These are phyloP conservation scores for Python bivittatus DNA, from an alignment of 2,113 vertebrate species.

Conservation along the genomic window DNA sequence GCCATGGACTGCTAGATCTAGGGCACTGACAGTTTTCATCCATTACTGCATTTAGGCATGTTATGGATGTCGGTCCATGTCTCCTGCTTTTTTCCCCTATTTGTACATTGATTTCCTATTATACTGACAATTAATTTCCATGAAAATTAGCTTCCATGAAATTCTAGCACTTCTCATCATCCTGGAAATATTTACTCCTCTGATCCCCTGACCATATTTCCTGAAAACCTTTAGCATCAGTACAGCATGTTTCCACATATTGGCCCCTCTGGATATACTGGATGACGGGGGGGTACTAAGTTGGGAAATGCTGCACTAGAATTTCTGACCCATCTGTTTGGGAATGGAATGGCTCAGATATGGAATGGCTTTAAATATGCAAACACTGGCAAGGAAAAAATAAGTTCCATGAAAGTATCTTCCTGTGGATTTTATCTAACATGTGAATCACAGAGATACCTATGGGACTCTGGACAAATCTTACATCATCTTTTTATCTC, in stretches of 20 bases:
- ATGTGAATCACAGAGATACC: background rate
- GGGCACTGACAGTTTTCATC: background rate
- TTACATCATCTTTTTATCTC: constrained; percentile 3
- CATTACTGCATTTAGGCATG: background rate
- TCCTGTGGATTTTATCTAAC: background rate
- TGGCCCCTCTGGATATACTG: background rate
- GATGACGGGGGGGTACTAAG: background rate
- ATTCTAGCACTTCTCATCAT: background rate
- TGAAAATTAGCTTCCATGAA: background rate
- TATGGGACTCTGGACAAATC: background rate
- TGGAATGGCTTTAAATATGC: background rate
- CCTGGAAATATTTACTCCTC: background rate
- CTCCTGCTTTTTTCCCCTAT: background rate
- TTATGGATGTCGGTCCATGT: background rate
- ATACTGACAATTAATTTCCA: background rate
- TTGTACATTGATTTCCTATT: background rate
- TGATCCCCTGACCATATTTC: background rate
- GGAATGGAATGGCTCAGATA: background rate
- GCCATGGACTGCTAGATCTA: background rate
- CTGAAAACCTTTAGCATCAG: background rate
- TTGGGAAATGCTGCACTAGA: background rate
- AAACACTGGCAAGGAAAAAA: background rate
- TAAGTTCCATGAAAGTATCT: background rate
- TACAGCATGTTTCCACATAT: background rate
- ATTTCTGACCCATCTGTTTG: background rate